These are phyloP conservation scores for Eubucco bourcierii DNA, from an alignment of 2,113 vertebrate genomes.

Conservation along the genomic window DNA sequence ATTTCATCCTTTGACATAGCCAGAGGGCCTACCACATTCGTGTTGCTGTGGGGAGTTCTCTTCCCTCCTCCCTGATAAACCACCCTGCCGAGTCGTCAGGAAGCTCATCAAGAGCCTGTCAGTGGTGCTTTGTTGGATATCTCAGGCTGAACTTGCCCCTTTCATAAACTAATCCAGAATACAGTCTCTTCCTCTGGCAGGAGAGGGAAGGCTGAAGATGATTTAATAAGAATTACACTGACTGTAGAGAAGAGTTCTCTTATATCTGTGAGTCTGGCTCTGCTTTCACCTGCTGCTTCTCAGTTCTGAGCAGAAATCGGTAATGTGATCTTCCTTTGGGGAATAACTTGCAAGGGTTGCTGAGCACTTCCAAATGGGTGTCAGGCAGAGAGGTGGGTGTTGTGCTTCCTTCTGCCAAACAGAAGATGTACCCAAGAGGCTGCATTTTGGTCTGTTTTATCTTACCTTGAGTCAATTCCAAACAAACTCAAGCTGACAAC, in stretches of 20 bases:
- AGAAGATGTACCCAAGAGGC: not conserved
- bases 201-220: too few species aligned
- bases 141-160: not conserved
- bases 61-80: not conserved
- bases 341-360: not conserved
- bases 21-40: not conserved
- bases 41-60: not conserved
- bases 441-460: slow-evolving; percentile 6
- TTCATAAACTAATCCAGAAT: not conserved
- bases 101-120: not conserved
- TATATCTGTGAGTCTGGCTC: too few species aligned
- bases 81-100: not conserved
- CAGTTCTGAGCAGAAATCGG: too few species aligned
- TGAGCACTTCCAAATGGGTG: not conserved
- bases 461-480: not conserved
- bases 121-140: not conserved
- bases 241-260: too few species aligned
- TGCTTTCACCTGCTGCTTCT: too few species aligned
- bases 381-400: not conserved
- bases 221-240: too few species aligned
- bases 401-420: not conserved
- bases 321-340: not conserved
- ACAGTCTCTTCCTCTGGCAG: not conserved
- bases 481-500: slow-evolving; percentile 1
- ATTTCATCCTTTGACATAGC: not conserved